A percentile compares a stretch with the other conserved stretches of the same genome.
phyloP scores from a whole-genome alignment of 2,113 vertebrate genomes.

The Chloebia gouldiae region DNA sequence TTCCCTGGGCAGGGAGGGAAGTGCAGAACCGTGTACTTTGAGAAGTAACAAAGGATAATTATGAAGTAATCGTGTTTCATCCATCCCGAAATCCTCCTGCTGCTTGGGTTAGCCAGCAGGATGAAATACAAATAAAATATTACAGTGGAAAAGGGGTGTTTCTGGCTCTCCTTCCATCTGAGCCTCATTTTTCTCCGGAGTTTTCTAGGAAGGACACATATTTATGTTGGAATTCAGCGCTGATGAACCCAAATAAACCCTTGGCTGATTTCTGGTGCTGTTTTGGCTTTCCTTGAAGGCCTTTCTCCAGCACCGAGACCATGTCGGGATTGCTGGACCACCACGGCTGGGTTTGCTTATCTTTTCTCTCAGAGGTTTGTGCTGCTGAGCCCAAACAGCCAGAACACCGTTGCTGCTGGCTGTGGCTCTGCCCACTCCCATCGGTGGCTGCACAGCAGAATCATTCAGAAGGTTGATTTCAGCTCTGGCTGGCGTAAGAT shows the following conservation, averaged over 20 bases:
- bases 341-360: background rate
- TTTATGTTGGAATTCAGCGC: background rate
- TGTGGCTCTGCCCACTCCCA: background rate
- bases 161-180: background rate
- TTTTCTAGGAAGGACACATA: background rate
- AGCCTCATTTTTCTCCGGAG: background rate
- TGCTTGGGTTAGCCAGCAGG: background rate
- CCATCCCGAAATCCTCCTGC: background rate
- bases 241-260: background rate
- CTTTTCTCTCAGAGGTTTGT: background rate
- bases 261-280: background rate
- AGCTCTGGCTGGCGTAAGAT: background rate
- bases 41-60: constrained; percentile 16
- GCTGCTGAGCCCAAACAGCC: background rate
- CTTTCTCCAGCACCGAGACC: background rate
- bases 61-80: background rate
- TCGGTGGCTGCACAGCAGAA: background rate
- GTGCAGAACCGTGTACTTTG: constrained; percentile 42
- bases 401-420: background rate
- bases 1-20: constrained; percentile 40
- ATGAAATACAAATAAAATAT: background rate
- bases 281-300: background rate
- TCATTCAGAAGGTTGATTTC: background rate
- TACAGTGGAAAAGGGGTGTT: background rate
- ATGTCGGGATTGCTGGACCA: background rate